Conservation (phyloP, 2,888 invertebrate genomes). For the Caenorhabditis sinica region DNA sequence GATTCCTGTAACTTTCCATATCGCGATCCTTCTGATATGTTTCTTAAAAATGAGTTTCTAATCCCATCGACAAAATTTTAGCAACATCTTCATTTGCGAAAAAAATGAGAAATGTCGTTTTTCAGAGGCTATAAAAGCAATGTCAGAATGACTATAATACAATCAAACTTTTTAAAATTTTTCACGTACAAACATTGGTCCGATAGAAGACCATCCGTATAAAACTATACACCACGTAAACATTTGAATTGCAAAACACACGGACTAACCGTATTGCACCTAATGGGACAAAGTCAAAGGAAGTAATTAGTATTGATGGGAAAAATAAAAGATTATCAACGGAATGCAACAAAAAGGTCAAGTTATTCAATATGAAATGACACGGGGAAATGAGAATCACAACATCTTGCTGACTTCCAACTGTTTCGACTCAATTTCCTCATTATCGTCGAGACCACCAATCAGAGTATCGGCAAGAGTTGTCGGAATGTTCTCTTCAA, state of each 20-base stretch:
- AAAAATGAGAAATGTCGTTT: not conserved
- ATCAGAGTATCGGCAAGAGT: constrained; percentile 87
- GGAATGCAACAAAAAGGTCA: constrained; percentile 50
- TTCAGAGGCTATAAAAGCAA: not conserved
- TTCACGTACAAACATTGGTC: constrained; percentile 20
- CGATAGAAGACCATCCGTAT: constrained; percentile 45
- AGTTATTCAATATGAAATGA: constrained; percentile 4
- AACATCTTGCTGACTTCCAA: constrained; percentile 83
- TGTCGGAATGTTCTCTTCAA: constrained; percentile 94
- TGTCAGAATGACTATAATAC: not conserved
- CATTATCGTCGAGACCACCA: constrained; percentile 77
- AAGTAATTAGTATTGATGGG: not conserved
- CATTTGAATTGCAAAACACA: constrained; percentile 47
- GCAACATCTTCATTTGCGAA: not conserved
- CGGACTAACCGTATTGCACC: constrained; percentile 65
- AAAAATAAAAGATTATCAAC: not conserved
- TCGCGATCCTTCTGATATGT: no score
- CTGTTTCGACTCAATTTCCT: constrained; percentile 79
- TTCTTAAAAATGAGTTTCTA: not conserved
- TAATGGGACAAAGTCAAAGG: not conserved
- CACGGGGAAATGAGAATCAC: constrained; percentile 46
- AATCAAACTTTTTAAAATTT: not conserved
- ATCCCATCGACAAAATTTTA: not conserved
- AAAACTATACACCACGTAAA: constrained; percentile 63
- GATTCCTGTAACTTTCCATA: no score